Conservation (phyloP, 2,888 invertebrate species). For the Cosmorhoe ocellata region DNA sequence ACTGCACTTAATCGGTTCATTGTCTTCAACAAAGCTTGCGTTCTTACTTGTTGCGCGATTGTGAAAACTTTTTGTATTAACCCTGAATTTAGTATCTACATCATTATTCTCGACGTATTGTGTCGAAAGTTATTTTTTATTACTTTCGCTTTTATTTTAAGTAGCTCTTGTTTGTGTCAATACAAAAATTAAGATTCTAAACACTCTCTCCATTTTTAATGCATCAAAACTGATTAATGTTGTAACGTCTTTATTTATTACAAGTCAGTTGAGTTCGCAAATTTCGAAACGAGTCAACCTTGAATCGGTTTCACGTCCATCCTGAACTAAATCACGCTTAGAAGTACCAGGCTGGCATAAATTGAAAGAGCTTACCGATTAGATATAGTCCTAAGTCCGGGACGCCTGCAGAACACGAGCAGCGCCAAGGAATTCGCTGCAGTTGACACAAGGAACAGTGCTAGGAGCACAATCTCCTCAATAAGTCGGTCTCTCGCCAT, state of each 20-base stretch:
- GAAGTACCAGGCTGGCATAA: slow-evolving; percentile 29
- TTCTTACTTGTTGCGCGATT: slow-evolving; percentile 29
- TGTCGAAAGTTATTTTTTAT: slow-evolving; percentile 46
- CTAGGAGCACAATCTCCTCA: slow-evolving; percentile 77
- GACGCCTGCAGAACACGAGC: slow-evolving; percentile 87
- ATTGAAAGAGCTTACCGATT: slow-evolving; percentile 84
- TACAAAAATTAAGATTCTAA: slow-evolving; percentile 25
- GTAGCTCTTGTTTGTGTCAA: slow-evolving; percentile 42
- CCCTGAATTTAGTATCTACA: slow-evolving; percentile 36
- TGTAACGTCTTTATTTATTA: slow-evolving; percentile 30
- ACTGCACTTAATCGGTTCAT: slow-evolving; percentile 18
- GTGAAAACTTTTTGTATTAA: slow-evolving; percentile 25
- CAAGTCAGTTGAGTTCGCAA: slow-evolving; percentile 27
- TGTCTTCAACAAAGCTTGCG: slow-evolving; percentile 11
- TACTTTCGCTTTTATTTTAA: slow-evolving; percentile 47
- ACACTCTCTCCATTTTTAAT: slow-evolving; percentile 26
- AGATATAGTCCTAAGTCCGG: slow-evolving; percentile 89
- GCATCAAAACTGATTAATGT: slow-evolving; percentile 33
- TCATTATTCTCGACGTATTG: slow-evolving; percentile 37
- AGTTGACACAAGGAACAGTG: slow-evolving; percentile 85
- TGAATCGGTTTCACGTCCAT: slow-evolving; percentile 30
- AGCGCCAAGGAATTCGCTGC: slow-evolving; percentile 88
- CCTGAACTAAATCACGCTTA: slow-evolving; percentile 26
- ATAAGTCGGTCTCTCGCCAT: slow-evolving; percentile 75
- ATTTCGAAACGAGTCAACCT: slow-evolving; percentile 38